These are phyloP conservation scores for Bellardia pandia DNA, from an alignment of 2,888 invertebrate species.

Conservation along the genomic window DNA sequence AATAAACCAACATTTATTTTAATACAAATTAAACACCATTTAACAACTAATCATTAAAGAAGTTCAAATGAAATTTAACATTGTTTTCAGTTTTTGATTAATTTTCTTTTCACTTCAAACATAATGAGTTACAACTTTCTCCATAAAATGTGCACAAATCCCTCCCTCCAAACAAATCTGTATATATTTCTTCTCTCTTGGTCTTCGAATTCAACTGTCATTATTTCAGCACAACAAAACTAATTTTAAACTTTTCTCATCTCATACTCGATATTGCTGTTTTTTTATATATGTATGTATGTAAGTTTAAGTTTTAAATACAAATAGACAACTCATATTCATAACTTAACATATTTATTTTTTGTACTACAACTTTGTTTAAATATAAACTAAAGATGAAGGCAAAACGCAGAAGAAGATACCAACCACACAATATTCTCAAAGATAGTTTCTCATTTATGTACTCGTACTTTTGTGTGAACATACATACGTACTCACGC, in stretches of 20 bases:
- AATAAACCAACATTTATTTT: background rate
- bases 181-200: background rate
- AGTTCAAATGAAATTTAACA: constrained; percentile 6
- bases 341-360: constrained; percentile 58
- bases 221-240: constrained; percentile 46
- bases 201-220: constrained; percentile 9
- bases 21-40: constrained; percentile 3
- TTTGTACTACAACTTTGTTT: constrained; percentile 20
- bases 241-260: constrained; percentile 67
- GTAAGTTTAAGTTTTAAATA: constrained; percentile 52
- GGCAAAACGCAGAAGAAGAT: background rate
- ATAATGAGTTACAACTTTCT: constrained; percentile 55
- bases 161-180: background rate
- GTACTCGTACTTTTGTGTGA: background rate
- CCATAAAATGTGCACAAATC: constrained; percentile 8
- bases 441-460: constrained; percentile 31
- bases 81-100: constrained; percentile 38
- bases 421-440: constrained; percentile 23
- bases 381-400: constrained; percentile 20
- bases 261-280: constrained; percentile 10
- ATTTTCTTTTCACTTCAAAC: constrained; percentile 30
- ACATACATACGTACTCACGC: too few species aligned
- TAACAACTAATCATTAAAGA: constrained; percentile 12
- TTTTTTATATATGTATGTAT: background rate
- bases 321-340: constrained; percentile 59